phyloP scores from a whole-genome alignment of 2,797 vertebrate genomes.

The Fringilla coelebs region DNA sequence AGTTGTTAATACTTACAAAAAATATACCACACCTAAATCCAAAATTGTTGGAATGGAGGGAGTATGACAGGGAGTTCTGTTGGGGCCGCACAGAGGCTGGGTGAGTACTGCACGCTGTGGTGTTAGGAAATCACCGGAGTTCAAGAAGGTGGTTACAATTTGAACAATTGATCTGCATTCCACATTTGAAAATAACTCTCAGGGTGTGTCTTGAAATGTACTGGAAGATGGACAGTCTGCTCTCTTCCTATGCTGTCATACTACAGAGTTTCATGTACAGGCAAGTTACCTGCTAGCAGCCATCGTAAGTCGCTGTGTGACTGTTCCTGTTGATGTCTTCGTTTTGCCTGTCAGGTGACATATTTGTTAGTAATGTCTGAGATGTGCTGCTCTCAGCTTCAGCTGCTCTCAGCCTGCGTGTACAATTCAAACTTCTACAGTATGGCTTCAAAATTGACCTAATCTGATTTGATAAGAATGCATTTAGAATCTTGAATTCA shows the following conservation, averaged over 20 bases:
- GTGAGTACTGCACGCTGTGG: accelerated
- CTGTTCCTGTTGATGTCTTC: not conserved
- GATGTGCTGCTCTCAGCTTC: not conserved
- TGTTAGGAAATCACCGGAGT: not conserved
- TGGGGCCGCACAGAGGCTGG: not conserved
- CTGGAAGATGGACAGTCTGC: not conserved
- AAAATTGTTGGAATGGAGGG: not conserved
- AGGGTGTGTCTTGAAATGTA: not conserved
- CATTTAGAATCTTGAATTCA: not conserved
- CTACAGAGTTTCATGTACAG: not conserved
- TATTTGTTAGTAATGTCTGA: not conserved
- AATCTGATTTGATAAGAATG: not conserved
- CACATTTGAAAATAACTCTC: not conserved
- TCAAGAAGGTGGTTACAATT: not conserved
- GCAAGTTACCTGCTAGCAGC: not conserved
- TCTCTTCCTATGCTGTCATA: not conserved
- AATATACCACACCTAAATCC: not conserved
- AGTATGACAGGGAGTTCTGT: not conserved
- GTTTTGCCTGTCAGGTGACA: not conserved
- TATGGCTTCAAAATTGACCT: not conserved
- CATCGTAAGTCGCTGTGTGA: not conserved
- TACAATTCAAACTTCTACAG: not conserved
- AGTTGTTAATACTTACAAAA: not conserved
- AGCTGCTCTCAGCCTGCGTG: not conserved
- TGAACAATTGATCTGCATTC: not conserved